Evolutionary conservation across 2,888 invertebrate species (phyloP), one percentile per base, ranked within the genome.

Genomic region (Ashinkailepas kermadecensis): DNA sequence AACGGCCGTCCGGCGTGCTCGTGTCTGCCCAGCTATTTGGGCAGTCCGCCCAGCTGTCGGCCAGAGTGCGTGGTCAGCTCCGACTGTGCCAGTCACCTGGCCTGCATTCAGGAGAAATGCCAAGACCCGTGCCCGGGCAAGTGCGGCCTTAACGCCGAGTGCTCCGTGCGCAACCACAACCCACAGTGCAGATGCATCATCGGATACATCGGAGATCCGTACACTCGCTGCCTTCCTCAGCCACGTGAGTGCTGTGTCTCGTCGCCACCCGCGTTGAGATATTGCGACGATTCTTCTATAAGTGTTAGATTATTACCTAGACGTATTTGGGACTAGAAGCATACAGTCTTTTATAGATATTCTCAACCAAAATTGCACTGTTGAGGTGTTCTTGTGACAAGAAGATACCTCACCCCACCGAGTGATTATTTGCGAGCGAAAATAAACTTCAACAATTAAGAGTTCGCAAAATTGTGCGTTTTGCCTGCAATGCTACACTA

Each of bases 1-100:
- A 25, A 54, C 74, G 62, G 80, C 9, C 58, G 39, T 25, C 78
- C 78, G 25, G 81, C 82, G 21, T 95, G 94, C 86, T 91, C 92
- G 80, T 95, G 94, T 86, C 87, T 92, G 82, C 88, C 91, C 59
- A 93, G 94, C 86, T 95, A 92, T 86, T 90, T 94, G 80, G 95
- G 95, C 83, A 91, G 94, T 85, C 93, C 95, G 70, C 94, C 94
- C 3, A 90, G 91, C 81, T 95, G 96, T 86, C 89, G 94, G 83
- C 95, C 95, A 11, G 94, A 95, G 87, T 95, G 95, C 87, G 90
- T 94, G 15, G 93, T 94, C 23, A 95, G 93, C 86, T 93, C 93
- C 2, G 95, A 95, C 88, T 96, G 96, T 88, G 91, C 93, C 56
- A 87, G 90, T 65, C 93, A 94, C 83, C 91, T 92, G 85, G 95